phyloP scores from a whole-genome alignment of 2,797 vertebrate genomes.

The Cossypha caffra region DNA sequence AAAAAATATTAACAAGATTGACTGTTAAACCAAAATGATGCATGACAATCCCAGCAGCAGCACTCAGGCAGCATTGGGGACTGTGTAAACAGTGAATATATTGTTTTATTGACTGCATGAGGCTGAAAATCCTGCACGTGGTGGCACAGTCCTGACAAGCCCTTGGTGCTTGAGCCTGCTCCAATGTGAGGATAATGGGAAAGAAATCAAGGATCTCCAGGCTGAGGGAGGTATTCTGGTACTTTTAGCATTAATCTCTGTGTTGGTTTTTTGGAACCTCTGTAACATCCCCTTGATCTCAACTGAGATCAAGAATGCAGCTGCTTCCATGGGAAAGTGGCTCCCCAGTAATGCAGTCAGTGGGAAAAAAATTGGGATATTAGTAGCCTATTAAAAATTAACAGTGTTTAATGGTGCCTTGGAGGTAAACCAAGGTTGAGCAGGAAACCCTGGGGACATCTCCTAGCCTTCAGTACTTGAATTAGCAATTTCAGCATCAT shows the following conservation, averaged over 20 bases:
- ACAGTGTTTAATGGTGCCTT: constrained; percentile 13
- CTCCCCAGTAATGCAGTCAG: background rate
- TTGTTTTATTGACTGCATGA: background rate
- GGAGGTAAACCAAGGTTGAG: constrained; percentile 18
- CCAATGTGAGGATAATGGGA: background rate
- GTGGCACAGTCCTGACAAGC: background rate
- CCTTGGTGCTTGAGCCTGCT: background rate
- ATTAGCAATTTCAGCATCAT: background rate
- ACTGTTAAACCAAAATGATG: background rate
- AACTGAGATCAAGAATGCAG: background rate
- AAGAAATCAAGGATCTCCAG: background rate
- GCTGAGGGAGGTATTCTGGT: background rate
- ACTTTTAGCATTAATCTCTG: background rate
- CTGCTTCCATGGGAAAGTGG: background rate
- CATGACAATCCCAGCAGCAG: background rate
- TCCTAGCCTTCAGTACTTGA: background rate
- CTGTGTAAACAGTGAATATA: background rate
- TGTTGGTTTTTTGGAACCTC: background rate
- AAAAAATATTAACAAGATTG: background rate
- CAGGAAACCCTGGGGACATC: background rate
- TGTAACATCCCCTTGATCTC: background rate
- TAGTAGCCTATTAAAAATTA: constrained; percentile 35
- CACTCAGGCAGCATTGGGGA: background rate
- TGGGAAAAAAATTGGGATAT: background rate
- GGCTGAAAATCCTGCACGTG: background rate